These are phyloP conservation scores for Paraplagusia blochii DNA, from an alignment of 2,113 vertebrate genomes.

Conservation along the genomic window DNA sequence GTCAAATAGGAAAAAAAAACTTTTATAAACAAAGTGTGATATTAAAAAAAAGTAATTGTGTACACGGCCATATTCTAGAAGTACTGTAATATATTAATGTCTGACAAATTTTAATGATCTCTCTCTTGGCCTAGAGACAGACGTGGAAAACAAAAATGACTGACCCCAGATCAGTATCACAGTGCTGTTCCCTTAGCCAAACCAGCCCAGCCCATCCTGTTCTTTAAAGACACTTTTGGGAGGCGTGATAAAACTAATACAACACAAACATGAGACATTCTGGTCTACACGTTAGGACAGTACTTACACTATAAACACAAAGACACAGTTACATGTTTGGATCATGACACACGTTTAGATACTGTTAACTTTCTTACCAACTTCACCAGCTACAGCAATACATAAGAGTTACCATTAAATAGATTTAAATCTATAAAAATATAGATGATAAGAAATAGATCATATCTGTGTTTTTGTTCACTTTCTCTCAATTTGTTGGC, in stretches of 20 bases:
- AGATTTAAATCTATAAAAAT: too few relatives aligned
- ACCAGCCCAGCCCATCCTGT: conserved; percentile 33
- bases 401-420: too few relatives aligned
- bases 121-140: background rate
- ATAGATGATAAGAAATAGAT: too few relatives aligned
- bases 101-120: too few relatives aligned
- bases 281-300: conserved; percentile 10
- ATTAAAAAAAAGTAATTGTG: too few relatives aligned
- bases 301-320: conserved; percentile 34
- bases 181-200: conserved; percentile 25
- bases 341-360: conserved; percentile 9
- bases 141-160: background rate
- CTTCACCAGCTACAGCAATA: background rate
- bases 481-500: too few relatives aligned
- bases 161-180: conserved; percentile 57
- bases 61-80: too few relatives aligned
- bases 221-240: conserved; percentile 8
- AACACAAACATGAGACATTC: conserved; percentile 11
- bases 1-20: too few relatives aligned
- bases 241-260: conserved; percentile 9
- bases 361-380: background rate
- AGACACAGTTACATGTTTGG: conserved; percentile 13
- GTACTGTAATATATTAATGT: too few relatives aligned
- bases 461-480: too few relatives aligned
- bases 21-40: too few relatives aligned